Evolutionary conservation across 1,140 invertebrate genomes (phyloP), one percentile per base, ranked within the genome.

Genomic region (Microplitis demolitor): DNA sequence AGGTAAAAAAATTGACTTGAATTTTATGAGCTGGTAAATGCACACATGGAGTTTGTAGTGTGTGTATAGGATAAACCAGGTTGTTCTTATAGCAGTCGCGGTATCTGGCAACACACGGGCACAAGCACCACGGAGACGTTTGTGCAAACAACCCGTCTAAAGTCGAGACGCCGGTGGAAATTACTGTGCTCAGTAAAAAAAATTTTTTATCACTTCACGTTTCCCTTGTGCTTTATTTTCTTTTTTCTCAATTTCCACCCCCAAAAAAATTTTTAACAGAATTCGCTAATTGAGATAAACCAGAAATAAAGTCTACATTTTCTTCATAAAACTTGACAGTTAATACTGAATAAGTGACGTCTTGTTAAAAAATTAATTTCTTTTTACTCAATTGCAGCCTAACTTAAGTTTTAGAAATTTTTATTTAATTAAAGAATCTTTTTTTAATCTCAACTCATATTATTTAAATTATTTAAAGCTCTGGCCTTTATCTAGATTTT

Each of bases 71-170:
- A 34, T 11, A n/a, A 14, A 16, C 13, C 4, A 1, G 33, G 34
- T 37, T 63, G 56, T 31, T 58, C 56, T 58, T 58, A 58, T 58
- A 58, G 31, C 56, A 31, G 53, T 56, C 24, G 24, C 24, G 53
- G 53, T 56, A 56, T 56, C 53, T 56, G 6, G 39, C 11, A 45
- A 45, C 39, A 45, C 39, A 45, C 11, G 39, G 11, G 56, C 9
- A 58, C 14, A 16, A 58, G 56, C 2, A 58, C 53, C 14, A n/a
- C 13, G 37, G 63, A 66, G 34, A 51, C 37, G 63, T 11, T 24
- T 14, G 63, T 66, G 37, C 63, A 66, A 66, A 66, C 63, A 66
- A 66, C 35, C 63, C 63, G 34, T 14, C 50, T 66, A 66, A 66
- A 51, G 63, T 37, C 37, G 37, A 45, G 63, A 66, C 50, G 63